Conservation (phyloP, 2,888 invertebrate genomes). For the Napeogenes sylphis region DNA sequence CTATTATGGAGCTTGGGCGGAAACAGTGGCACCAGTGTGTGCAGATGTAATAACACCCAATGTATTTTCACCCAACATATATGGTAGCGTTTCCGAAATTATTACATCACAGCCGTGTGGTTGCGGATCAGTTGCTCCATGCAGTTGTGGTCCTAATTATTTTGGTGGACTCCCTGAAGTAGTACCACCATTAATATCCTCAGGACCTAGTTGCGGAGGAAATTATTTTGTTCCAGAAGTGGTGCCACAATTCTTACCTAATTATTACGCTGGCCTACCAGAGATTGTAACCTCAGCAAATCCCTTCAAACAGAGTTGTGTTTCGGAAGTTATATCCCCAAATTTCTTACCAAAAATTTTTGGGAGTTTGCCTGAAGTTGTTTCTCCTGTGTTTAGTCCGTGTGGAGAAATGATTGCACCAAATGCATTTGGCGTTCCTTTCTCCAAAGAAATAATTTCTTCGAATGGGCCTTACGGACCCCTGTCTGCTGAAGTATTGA, state of each 20-base stretch:
- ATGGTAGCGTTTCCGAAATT: conserved; percentile 21
- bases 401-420: conserved; percentile 10
- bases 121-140: neutral
- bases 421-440: conserved; percentile 2
- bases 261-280: conserved; percentile 8
- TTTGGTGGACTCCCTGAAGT: conserved; percentile 28
- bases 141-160: conserved; percentile 27
- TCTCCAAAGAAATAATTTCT: conserved; percentile 15
- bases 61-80: conserved; percentile 19
- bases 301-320: conserved; percentile 1
- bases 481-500: conserved; percentile 39
- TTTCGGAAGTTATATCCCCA: neutral
- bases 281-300: conserved; percentile 13
- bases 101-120: conserved; percentile 16
- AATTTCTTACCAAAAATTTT: neutral
- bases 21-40: conserved; percentile 16
- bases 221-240: conserved; percentile 23
- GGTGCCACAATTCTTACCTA: conserved; percentile 10
- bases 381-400: conserved; percentile 9
- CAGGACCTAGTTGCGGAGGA: conserved; percentile 8
- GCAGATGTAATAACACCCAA: conserved; percentile 21
- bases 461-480: conserved; percentile 25
- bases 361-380: conserved; percentile 1
- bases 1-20: conserved; percentile 21
- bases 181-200: conserved; percentile 5